phyloP scores from a whole-genome alignment of 1,140 invertebrate species.

The Zaprionus camerounensis region DNA sequence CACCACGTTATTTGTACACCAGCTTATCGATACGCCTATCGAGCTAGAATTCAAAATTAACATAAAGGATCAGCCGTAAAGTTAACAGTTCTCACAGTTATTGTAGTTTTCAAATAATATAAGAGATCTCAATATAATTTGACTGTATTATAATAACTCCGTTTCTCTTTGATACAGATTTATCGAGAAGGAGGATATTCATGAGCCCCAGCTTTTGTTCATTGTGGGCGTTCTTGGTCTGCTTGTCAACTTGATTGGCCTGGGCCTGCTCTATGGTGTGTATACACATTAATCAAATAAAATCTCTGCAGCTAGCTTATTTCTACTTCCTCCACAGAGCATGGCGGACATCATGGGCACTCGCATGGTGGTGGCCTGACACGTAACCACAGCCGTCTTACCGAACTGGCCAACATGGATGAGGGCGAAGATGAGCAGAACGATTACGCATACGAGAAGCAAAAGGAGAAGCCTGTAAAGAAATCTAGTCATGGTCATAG shows the following conservation, averaged over 20 bases:
- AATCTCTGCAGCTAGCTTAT: slow-evolving; percentile 20
- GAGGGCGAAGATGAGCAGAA: slow-evolving; percentile 91
- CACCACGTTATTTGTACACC: no score
- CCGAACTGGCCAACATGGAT: slow-evolving; percentile 87
- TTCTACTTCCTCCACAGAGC: slow-evolving; percentile 86
- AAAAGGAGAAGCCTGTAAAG: slow-evolving; percentile 76
- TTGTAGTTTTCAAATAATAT: no score
- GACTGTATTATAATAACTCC: not conserved
- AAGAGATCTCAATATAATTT: not conserved
- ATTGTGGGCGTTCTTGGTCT: slow-evolving; percentile 92
- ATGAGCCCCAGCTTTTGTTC: slow-evolving; percentile 90
- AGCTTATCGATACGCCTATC: no score
- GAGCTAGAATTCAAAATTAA: no score
- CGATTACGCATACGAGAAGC: slow-evolving; percentile 79
- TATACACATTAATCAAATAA: not conserved
- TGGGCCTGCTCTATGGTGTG: slow-evolving; percentile 92
- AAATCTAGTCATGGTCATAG: slow-evolving; percentile 85
- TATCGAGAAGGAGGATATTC: slow-evolving; percentile 93
- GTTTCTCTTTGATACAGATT: slow-evolving; percentile 85
- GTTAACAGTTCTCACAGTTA: no score
- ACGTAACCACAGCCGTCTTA: slow-evolving; percentile 84
- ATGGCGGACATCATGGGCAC: slow-evolving; percentile 90
- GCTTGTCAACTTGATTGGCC: slow-evolving; percentile 92
- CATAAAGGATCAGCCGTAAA: no score
- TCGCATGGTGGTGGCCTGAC: slow-evolving; percentile 89